A percentile compares a stretch with the other conserved stretches of the same genome.
These are phyloP conservation scores for Seladonia tumulorum DNA, from an alignment of 2,888 invertebrate genomes.

Conservation along the genomic window DNA sequence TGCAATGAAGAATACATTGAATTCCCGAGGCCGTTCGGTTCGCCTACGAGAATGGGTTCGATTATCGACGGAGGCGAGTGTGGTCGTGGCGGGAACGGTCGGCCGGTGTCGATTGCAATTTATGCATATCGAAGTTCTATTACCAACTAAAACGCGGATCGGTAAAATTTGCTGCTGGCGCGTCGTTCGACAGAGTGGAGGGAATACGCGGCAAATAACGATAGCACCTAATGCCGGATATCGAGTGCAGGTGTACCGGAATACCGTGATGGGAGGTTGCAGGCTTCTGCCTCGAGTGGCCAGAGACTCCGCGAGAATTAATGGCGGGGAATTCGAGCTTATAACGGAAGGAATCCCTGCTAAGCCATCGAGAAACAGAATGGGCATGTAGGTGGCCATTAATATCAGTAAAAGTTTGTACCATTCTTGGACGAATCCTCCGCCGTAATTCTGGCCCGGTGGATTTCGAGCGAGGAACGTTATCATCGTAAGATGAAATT, in stretches of 20 bases:
- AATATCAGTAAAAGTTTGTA: slow-evolving; percentile 68
- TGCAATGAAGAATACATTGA: slow-evolving; percentile 9
- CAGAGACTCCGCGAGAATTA: slow-evolving; percentile 63
- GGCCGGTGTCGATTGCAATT: slow-evolving; percentile 60
- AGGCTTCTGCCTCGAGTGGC: slow-evolving; percentile 49
- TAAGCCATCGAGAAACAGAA: slow-evolving; percentile 64
- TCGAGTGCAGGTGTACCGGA: slow-evolving; percentile 69
- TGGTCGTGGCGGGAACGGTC: not conserved
- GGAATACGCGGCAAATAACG: slow-evolving; percentile 47
- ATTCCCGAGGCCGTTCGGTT: slow-evolving; percentile 20
- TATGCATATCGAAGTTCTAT: slow-evolving; percentile 63
- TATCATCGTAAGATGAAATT: slow-evolving; percentile 56
- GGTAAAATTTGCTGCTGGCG: slow-evolving; percentile 64
- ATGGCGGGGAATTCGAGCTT: slow-evolving; percentile 73
- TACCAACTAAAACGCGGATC: slow-evolving; percentile 52
- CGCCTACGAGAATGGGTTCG: slow-evolving; percentile 21
- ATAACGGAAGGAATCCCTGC: slow-evolving; percentile 70
- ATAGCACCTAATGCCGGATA: slow-evolving; percentile 69
- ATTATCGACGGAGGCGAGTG: slow-evolving; percentile 34
- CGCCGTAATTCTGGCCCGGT: slow-evolving; percentile 53
- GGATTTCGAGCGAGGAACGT: slow-evolving; percentile 27
- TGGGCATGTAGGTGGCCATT: slow-evolving; percentile 65
- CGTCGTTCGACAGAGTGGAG: slow-evolving; percentile 37
- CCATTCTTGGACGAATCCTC: slow-evolving; percentile 58
- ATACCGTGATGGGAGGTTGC: slow-evolving; percentile 47